Base-by-base conservation (phyloP, 1,140 invertebrate genomes). In the Diachasma alloeum region DNA sequence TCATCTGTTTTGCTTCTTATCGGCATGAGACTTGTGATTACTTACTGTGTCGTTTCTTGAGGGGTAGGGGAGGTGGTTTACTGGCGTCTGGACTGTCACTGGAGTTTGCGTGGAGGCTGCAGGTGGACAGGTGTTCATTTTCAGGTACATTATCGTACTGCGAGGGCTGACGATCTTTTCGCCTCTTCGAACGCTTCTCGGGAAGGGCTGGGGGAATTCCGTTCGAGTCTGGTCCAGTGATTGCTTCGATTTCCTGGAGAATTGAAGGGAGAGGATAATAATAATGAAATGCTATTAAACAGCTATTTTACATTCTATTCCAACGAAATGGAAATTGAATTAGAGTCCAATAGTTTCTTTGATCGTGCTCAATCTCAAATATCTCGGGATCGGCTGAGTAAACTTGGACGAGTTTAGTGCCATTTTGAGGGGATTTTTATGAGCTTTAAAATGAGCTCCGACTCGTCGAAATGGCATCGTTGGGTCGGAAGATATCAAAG, bases 21-120 rank as follows among this genome's bases (percentile, higher is more conserved):
- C 39, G n/a, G 48, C 9, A 5, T 17, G 1, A 53, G 48, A 53
- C 17, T 46, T 46, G 44, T 53, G 19, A 72, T 82, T 86, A 95
- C 95, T 96, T 93, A 98, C 97, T 97, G 91, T 97, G 95, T 87
- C 95, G 95, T 88, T 97, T 97, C 89, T 98, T 98, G 0, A 95
- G 92, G 24, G 97, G 97, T 76, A 98, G 89, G 66, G 97, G 97
- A 53, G 97, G 97, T 72, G 96, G 96, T 86, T 93, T 92, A 59
- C 90, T 92, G 81, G 92, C 87, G 82, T 92, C 91, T 66, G 86
- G 78, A 78, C 86, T 87, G 26, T 87, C 88, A 37, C 87, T 86
- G 70, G 87, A 91, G 66, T 84, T 88, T 17, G 86, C 83, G 72
- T 91, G 91, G 77, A 91, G 85, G 83, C 88, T 89, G 79, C 90